phyloP scores from a whole-genome alignment of 2,113 vertebrate genomes.

The Onychorhynchus coronatus region DNA sequence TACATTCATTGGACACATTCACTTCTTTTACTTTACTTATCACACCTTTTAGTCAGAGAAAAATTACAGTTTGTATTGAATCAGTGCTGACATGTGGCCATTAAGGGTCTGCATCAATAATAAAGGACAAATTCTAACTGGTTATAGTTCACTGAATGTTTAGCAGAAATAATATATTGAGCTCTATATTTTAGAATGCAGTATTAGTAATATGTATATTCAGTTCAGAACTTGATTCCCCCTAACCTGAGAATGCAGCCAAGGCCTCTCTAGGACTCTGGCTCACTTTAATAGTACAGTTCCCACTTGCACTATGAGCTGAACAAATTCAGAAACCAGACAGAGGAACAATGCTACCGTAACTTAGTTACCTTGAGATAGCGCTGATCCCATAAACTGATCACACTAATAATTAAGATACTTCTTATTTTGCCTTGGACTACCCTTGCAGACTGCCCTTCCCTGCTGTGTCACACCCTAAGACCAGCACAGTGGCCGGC shows the following conservation, averaged over 20 bases:
- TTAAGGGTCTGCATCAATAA: background rate
- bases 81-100: slow-evolving; percentile 30
- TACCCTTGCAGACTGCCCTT: background rate
- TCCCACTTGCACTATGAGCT: background rate
- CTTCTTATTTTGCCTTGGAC: background rate
- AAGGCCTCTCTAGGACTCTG: background rate
- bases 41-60: background rate
- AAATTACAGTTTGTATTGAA: background rate
- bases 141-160: background rate
- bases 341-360: background rate
- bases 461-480: no score
- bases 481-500: background rate
- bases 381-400: background rate
- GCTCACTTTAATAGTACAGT: background rate
- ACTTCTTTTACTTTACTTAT: background rate
- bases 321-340: background rate
- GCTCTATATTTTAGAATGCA: background rate
- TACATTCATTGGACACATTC: background rate
- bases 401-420: background rate
- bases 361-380: background rate
- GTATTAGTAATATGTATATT: background rate
- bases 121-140: background rate
- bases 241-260: background rate
- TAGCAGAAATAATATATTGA: background rate
- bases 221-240: background rate